Base-by-base conservation (phyloP, 2,888 invertebrate species). In the Unio delphinus region DNA sequence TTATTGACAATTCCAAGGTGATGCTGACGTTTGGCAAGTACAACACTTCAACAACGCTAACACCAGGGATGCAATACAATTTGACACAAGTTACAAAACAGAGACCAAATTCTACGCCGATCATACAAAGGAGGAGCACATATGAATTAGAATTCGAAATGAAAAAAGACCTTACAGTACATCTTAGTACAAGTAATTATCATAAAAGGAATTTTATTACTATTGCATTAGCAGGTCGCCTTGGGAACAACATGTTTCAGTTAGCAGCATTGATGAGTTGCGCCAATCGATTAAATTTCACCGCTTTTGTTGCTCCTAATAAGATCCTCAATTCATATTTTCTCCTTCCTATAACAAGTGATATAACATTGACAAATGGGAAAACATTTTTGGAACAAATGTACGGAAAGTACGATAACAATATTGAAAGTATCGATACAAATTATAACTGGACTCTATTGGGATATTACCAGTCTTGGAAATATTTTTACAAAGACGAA, bases 401-500 rank as follows among this genome's bases (percentile, higher is more conserved):
- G 3, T 71, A 79, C 45, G 75, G 76, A 3, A 68, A 62, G 30
- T 81, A 75, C 60, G 68, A 70, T n/a, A 45, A 30, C 0, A 59
- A 65, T 11, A 30, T 80, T 1, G 65, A 68, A 26, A 61, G 65
- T 56, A 55, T 83, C 5, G 34, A 70, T 4, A 70, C 69, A 23
- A 63, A 60, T 15, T 68, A 62, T n/a, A 83, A 83, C 62, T 79
- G 75, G 77, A 76, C 80, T 3, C 62, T 83, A 26, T 61, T 62
- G 17, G 81, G 83, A 28, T 84, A 80, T 68, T 80, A 72, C 59
- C 84, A 84, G 65, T 81, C 81, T 0, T 84, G 81, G 81, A 80
- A 77, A 67, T 83, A 82, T 65, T 84, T 84, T 65, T 57, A 67
- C 7, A 68, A 75, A 34, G 69, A 72, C 4, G 63, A 65, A 57